Evolutionary conservation across 2,797 vertebrate genomes (phyloP).

Genomic region (Notolabrus celidotus): DNA sequence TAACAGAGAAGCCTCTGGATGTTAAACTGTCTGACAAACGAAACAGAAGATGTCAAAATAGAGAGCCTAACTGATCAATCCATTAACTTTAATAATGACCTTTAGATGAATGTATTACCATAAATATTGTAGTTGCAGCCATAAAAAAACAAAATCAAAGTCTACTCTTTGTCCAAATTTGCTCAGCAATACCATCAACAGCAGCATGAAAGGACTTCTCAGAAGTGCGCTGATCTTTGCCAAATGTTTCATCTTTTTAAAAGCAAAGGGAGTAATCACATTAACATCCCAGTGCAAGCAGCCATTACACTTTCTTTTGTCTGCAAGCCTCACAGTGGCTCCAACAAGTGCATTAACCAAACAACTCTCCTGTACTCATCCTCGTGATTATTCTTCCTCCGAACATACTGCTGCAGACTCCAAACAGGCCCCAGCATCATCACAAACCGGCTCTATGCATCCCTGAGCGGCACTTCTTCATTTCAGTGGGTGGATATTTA

Average conservation of each 20-base stretch:
- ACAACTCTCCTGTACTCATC: conserved; percentile 31
- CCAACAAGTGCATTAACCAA: conserved; percentile 67
- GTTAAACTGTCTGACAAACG: too few relatives aligned
- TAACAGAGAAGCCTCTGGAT: too few relatives aligned
- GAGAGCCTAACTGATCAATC: too few relatives aligned
- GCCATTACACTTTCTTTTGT: conserved; percentile 61
- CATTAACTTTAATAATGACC: too few relatives aligned
- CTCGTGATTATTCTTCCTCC: conserved; percentile 35
- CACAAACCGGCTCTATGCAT: conserved; percentile 37
- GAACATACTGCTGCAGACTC: conserved; percentile 34
- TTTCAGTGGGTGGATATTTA: conserved; percentile 50
- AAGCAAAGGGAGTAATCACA: conserved; percentile 55
- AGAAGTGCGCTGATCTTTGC: conserved; percentile 10
- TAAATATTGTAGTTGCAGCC: neutral
- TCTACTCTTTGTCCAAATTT: conserved; percentile 10
- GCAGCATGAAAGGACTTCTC: conserved; percentile 17
- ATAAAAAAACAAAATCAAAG: conserved; percentile 1
- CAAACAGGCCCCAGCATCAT: conserved; percentile 28
- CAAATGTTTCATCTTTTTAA: conserved; percentile 42
- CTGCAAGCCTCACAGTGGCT: conserved; percentile 33
- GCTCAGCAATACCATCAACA: neutral
- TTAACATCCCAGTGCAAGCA: conserved; percentile 46
- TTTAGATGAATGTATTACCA: too few relatives aligned
- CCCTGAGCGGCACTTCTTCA: conserved; percentile 38
- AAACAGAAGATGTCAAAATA: too few relatives aligned